phyloP scores from a whole-genome alignment of 2,113 vertebrate genomes.

The Cinclus cinclus region DNA sequence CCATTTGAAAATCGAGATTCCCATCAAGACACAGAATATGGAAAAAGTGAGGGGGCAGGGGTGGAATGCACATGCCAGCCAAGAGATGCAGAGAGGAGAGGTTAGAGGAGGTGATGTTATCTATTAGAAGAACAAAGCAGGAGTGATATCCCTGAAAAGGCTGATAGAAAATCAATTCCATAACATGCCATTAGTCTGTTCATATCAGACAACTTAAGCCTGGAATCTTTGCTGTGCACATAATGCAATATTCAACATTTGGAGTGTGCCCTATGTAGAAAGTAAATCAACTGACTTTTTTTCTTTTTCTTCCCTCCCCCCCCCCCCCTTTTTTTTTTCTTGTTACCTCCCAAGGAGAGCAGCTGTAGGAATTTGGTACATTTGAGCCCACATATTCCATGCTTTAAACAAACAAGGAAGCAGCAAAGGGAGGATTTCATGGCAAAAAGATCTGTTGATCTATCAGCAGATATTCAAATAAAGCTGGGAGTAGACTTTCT shows the following conservation, averaged over 20 bases:
- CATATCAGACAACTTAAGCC: slow-evolving; percentile 38
- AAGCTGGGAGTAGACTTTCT: slow-evolving; percentile 30
- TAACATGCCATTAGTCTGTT: slow-evolving; percentile 41
- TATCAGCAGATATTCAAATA: slow-evolving; percentile 65
- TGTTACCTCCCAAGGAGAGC: neutral
- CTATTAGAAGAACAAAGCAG: slow-evolving; percentile 52
- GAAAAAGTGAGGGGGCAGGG: neutral
- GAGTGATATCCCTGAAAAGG: slow-evolving; percentile 19
- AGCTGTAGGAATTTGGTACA: neutral
- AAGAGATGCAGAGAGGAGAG: neutral
- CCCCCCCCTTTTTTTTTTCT: fast-evolving
- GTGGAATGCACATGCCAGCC: neutral
- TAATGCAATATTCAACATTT: slow-evolving; percentile 10
- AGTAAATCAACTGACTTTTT: neutral
- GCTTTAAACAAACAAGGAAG: neutral
- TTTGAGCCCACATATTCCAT: neutral
- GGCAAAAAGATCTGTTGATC: slow-evolving; percentile 41
- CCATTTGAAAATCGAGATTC: neutral
- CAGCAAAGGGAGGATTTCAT: neutral
- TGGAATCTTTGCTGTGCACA: neutral
- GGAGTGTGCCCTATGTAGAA: neutral
- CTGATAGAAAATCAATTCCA: slow-evolving; percentile 46
- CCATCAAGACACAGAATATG: neutral
- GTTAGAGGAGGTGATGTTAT: slow-evolving; percentile 19
- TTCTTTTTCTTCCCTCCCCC: fast-evolving